Base-by-base conservation (phyloP, 2,888 invertebrate genomes). In the Scaptomyza reducta region DNA sequence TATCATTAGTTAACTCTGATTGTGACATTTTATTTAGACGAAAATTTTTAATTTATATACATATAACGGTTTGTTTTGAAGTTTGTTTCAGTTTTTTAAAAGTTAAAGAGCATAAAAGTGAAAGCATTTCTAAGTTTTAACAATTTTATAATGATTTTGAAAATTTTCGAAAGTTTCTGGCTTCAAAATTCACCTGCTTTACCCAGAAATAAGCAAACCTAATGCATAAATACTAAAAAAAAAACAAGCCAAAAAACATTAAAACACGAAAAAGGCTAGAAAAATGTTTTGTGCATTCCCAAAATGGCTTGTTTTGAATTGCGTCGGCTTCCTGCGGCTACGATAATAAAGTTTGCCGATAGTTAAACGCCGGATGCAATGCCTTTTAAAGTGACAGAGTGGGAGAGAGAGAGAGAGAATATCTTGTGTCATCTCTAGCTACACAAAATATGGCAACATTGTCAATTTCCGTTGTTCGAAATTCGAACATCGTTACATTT, bases 401-500 rank as follows among this genome's bases (percentile, higher is more conserved):
- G 6, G 14, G 9, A 33, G 18, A 44, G 22, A 35, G 18, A 25
- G 29, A 33, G 27, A n/a, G 35, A 13, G 31, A 46, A 14, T 47
- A 45, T 55, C 27, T 56, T 31, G 54, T 72, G 50, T 60, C 70
- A 72, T 63, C 58, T 56, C 66, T 57, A 72, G 54, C 46, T 51
- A 46, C 56, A 41, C 45, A 51, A 57, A 70, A 83, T 71, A 81
- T 79, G 85, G 79, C 73, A 80, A 63, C 76, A 47, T 73, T 68
- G 70, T 68, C 62, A 79, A 79, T 80, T 85, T 87, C 84, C 83
- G 83, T 55, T 79, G 56, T 69, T 79, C 70, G 70, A 74, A 78
- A 44, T 58, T 65, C 57, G 27, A 75, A 82, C 66, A 69, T 82
- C 62, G 79, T 79, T 79, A 79, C 82, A 79, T 75, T 85, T 85